Percentiles rank a stretch among this genome's conserved stretches.
Evolutionary conservation across 2,113 vertebrate species (phyloP).

Genomic region (Oryctolagus cuniculus): DNA sequence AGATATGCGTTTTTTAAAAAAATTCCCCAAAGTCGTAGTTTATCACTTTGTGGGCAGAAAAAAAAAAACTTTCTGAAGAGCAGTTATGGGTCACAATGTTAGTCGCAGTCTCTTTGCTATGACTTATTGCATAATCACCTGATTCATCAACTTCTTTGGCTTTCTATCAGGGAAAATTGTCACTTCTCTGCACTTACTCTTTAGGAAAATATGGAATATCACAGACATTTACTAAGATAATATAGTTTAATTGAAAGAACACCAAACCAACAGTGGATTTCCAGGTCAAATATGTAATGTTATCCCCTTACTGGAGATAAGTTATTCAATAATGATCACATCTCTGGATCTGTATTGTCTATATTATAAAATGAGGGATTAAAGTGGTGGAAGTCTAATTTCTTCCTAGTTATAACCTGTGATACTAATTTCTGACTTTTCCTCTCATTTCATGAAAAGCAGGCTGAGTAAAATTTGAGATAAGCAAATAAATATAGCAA

Average conservation of each 20-base stretch:
- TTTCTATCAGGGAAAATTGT: neutral
- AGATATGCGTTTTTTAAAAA: neutral
- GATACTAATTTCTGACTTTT: neutral
- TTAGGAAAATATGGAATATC: neutral
- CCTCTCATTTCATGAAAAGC: neutral
- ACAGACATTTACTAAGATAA: neutral
- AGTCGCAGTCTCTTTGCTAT: neutral
- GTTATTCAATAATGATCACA: neutral
- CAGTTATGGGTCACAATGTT: neutral
- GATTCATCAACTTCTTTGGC: neutral
- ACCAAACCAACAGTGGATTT: neutral
- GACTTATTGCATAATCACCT: neutral
- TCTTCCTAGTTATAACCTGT: neutral
- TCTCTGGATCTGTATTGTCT: neutral
- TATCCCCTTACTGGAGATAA: neutral
- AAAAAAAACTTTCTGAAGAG: neutral
- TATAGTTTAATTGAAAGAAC: slow-evolving; percentile 13
- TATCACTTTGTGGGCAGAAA: neutral
- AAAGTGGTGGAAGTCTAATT: neutral
- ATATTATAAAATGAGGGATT: neutral
- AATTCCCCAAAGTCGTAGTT: neutral
- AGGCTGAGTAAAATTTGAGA: neutral
- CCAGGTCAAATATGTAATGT: neutral
- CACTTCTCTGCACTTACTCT: neutral
- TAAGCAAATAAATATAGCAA: neutral